phyloP scores from a whole-genome alignment of 2,888 invertebrate genomes.

The Zhengitettix transpicula region DNA sequence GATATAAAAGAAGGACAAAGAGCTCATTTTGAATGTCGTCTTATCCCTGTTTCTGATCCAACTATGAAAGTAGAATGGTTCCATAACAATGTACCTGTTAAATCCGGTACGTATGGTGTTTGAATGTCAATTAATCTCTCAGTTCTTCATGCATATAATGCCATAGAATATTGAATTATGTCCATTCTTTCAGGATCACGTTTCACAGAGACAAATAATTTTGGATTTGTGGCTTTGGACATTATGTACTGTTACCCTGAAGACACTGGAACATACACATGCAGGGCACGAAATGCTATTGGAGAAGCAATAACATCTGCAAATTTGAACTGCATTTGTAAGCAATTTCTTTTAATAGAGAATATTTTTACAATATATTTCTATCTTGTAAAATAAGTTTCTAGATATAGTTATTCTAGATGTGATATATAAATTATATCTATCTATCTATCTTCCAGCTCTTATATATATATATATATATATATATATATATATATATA shows the following conservation, averaged over 20 bases:
- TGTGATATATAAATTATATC: no score
- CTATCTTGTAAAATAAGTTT: no score
- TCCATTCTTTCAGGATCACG: constrained; percentile 44
- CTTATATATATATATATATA: no score
- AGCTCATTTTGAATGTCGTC: constrained; percentile 84
- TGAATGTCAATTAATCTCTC: background rate
- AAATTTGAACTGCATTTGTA: constrained; percentile 64
- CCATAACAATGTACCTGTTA: constrained; percentile 76
- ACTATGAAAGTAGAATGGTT: constrained; percentile 93
- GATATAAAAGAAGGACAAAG: constrained; percentile 89
- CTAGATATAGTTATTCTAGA: no score
- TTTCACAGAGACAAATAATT: constrained; percentile 90
- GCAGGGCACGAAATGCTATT: constrained; percentile 76
- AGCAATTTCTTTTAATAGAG: constrained; percentile 18
- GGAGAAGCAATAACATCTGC: constrained; percentile 90
- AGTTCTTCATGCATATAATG: background rate
- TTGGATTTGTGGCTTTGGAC: constrained; percentile 93
- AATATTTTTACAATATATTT: no score
- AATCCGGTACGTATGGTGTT: constrained; percentile 41
- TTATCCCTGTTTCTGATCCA: constrained; percentile 86
- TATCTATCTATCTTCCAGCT: no score
- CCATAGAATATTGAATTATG: background rate
- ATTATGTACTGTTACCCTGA: constrained; percentile 91
- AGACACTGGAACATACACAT: constrained; percentile 91
- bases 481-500: no score